Conservation (phyloP, 2,797 vertebrate species). For the Notoglanidium macrostoma region DNA sequence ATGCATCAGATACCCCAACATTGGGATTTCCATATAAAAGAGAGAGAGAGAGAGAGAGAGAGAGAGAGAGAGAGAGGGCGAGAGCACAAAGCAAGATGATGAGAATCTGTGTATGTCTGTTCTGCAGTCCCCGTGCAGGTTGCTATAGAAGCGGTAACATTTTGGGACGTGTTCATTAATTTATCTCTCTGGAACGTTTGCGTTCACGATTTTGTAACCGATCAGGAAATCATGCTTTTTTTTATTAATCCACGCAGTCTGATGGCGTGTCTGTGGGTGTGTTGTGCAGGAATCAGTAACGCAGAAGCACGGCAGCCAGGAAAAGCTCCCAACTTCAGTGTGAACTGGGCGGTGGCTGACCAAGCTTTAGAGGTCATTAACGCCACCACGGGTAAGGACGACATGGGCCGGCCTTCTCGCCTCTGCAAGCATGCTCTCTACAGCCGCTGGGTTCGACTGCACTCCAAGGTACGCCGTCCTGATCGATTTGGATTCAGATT, state of each 20-base stretch:
- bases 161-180: background rate
- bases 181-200: background rate
- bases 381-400: constrained; percentile 94
- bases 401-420: constrained; percentile 91
- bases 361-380: constrained; percentile 88
- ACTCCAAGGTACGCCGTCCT: constrained; percentile 81
- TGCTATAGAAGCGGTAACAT: background rate
- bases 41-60: background rate
- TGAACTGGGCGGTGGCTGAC: constrained; percentile 95
- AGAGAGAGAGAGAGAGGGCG: background rate
- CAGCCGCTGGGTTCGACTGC: constrained; percentile 92
- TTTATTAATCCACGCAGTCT: background rate
- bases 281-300: constrained; percentile 89
- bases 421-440: constrained; percentile 94
- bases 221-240: background rate
- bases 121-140: background rate
- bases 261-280: background rate
- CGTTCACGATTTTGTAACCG: background rate
- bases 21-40: background rate
- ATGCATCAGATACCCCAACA: background rate
- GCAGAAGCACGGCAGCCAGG: constrained; percentile 94
- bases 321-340: constrained; percentile 97
- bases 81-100: background rate
- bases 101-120: background rate
- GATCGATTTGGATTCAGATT: fast-evolving